phyloP scores from a whole-genome alignment of 2,888 invertebrate species.

The Nezara viridula region DNA sequence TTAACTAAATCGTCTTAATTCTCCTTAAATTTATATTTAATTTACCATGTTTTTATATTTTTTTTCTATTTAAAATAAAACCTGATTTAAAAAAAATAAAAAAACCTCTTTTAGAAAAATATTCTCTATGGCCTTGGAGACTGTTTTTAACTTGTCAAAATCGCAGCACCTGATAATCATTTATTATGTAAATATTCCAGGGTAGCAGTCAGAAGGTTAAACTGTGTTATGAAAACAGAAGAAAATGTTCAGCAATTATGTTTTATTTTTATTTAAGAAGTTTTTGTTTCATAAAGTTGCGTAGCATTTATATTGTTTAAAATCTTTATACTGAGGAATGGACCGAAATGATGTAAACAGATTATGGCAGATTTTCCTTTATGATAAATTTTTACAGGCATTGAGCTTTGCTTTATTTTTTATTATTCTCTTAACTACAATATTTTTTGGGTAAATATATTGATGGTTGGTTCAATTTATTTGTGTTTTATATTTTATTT shows the following conservation, averaged over 20 bases:
- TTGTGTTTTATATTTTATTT: not conserved
- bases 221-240: conserved; percentile 8
- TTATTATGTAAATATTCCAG: not conserved
- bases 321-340: conserved; percentile 8
- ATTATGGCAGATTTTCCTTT: conserved; percentile 52
- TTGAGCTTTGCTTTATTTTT: conserved; percentile 53
- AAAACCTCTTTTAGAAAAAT: too few species aligned
- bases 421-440: conserved; percentile 55
- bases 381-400: conserved; percentile 60
- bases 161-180: not conserved
- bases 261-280: not conserved
- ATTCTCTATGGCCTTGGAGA: not conserved
- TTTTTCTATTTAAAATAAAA: too few species aligned
- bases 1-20: too few species aligned
- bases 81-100: too few species aligned
- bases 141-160: not conserved
- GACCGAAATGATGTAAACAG: conserved; percentile 50
- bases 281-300: conserved; percentile 8
- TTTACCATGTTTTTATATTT: too few species aligned
- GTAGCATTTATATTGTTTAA: conserved; percentile 30
- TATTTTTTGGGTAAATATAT: conserved; percentile 61
- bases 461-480: not conserved
- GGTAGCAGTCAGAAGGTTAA: conserved; percentile 10
- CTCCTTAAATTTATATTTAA: too few species aligned
- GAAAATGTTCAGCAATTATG: not conserved